phyloP scores from a whole-genome alignment of 2,113 vertebrate genomes.

The Cephalophus harveyi region DNA sequence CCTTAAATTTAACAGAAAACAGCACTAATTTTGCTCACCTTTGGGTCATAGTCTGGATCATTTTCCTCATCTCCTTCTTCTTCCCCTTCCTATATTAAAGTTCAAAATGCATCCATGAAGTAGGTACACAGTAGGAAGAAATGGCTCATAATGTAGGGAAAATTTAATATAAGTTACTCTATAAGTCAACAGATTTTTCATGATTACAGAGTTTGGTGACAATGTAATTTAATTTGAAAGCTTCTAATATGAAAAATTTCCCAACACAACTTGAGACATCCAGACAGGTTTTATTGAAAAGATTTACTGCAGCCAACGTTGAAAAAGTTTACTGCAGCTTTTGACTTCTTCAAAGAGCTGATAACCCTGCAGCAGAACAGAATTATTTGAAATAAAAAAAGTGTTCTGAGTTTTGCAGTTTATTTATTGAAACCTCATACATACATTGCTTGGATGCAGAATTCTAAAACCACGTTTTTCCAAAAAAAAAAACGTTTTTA shows the following conservation, averaged over 20 bases:
- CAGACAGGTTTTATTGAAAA: constrained; percentile 78
- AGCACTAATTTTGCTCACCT: constrained; percentile 83
- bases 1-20: neutral
- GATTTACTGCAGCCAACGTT: constrained; percentile 78
- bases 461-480: constrained; percentile 55
- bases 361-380: constrained; percentile 78
- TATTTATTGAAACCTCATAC: constrained; percentile 77
- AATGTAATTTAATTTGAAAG: constrained; percentile 73
- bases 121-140: constrained; percentile 64
- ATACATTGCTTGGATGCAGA: constrained; percentile 72
- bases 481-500: constrained; percentile 54
- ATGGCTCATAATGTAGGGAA: constrained; percentile 61
- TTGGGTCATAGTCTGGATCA: constrained; percentile 96
- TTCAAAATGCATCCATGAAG: constrained; percentile 78
- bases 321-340: constrained; percentile 79
- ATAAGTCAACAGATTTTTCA: constrained; percentile 63
- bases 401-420: constrained; percentile 75
- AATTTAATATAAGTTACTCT: constrained; percentile 69
- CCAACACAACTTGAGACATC: constrained; percentile 77
- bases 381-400: constrained; percentile 79
- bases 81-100: constrained; percentile 92
- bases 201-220: constrained; percentile 70
- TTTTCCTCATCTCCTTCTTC: constrained; percentile 99
- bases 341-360: constrained; percentile 80
- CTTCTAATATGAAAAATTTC: constrained; percentile 75